Percentiles rank a stretch among this genome's conserved stretches.
Conservation (phyloP, 2,888 invertebrate genomes). For the Meteorus colon region DNA sequence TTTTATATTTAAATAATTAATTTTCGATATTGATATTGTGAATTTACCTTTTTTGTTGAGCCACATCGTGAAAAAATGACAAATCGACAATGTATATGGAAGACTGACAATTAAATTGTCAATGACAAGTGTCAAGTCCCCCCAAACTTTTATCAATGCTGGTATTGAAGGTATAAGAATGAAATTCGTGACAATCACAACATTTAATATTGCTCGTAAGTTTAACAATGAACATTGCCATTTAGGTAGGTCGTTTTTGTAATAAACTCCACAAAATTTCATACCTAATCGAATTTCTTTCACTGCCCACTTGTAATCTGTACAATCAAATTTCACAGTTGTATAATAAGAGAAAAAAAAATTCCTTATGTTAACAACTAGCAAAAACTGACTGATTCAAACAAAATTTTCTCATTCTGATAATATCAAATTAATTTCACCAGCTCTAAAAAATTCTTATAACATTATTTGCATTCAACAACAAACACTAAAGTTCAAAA, state of each 20-base stretch:
- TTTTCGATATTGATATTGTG: not conserved
- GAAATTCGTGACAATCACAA: constrained; percentile 14
- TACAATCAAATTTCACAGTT: constrained; percentile 1
- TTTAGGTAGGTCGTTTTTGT: constrained; percentile 2
- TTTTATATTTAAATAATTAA: not conserved
- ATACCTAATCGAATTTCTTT: constrained; percentile 39
- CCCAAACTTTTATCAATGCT: constrained; percentile 44
- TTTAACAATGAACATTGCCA: constrained; percentile 25
- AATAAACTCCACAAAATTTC: constrained; percentile 44
- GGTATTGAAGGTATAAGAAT: constrained; percentile 36
- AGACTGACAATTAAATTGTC: constrained; percentile 45
- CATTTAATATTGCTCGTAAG: constrained; percentile 21
- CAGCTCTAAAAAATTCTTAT: too few species aligned
- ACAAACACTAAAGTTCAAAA: too few species aligned
- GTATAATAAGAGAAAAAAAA: not conserved
- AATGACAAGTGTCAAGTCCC: constrained; percentile 39
- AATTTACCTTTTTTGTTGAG: constrained; percentile 46
- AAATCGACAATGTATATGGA: constrained; percentile 30
- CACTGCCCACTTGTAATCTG: constrained; percentile 48
- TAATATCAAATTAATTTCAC: too few species aligned
- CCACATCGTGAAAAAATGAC: constrained; percentile 43
- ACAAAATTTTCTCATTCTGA: too few species aligned
- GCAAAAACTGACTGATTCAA: too few species aligned
- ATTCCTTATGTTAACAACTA: too few species aligned
- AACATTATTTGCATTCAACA: too few species aligned